Percentiles rank a stretch among this genome's conserved stretches.
These are phyloP conservation scores for Anolis apletophallus DNA, from an alignment of 2,797 vertebrate species.

Conservation along the genomic window DNA sequence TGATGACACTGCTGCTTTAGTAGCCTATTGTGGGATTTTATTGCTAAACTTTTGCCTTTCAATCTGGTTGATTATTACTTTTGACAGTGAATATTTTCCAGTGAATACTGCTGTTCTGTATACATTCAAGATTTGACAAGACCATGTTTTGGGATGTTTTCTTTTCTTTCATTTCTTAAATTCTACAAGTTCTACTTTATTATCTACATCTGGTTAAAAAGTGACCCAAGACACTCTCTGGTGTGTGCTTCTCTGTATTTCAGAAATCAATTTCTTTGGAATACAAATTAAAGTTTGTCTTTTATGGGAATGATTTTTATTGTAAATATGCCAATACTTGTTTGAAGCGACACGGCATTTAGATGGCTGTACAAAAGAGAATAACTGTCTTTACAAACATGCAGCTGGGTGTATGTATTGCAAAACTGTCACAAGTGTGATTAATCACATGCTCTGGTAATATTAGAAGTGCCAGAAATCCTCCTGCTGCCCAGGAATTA, in stretches of 20 bases:
- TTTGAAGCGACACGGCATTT: slow-evolving; percentile 14
- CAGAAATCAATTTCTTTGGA: slow-evolving; percentile 29
- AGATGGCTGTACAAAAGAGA: slow-evolving; percentile 23
- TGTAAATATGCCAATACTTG: slow-evolving; percentile 16
- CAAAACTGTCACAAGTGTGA: slow-evolving; percentile 35
- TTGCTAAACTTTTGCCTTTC: background rate
- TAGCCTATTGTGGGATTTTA: background rate
- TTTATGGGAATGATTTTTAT: background rate
- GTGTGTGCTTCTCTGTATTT: background rate
- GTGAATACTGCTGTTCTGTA: background rate
- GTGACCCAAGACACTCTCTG: background rate
- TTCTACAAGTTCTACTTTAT: background rate
- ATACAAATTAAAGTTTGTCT: slow-evolving; percentile 1
- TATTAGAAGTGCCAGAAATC: slow-evolving; percentile 36
- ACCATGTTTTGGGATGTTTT: background rate
- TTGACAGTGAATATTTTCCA: background rate
- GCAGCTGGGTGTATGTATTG: background rate
- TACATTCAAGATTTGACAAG: background rate
- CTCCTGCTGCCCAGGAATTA: slow-evolving; percentile 34
- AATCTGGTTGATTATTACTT: background rate
- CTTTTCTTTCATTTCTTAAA: background rate
- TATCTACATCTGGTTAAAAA: slow-evolving; percentile 16
- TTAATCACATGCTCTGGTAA: slow-evolving; percentile 17
- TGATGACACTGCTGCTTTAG: background rate
- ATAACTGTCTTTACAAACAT: slow-evolving; percentile 15